A percentile compares a stretch with the other conserved stretches of the same genome.
Evolutionary conservation across 2,113 vertebrate genomes (phyloP).

Genomic region (Triplophysa tibetana): DNA sequence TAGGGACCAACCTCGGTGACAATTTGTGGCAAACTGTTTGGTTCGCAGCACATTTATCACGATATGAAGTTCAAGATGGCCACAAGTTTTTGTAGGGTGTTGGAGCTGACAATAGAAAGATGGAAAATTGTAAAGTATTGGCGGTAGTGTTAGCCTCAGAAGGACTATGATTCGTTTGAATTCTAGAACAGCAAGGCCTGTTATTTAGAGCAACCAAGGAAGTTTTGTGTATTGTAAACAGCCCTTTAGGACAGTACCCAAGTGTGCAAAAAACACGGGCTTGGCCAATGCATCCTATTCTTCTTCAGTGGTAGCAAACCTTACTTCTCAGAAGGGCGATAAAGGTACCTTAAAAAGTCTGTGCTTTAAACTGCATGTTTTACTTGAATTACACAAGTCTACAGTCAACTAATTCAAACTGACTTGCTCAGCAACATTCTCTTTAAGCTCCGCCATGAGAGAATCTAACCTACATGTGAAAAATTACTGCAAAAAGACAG

Average conservation of each 20-base stretch:
- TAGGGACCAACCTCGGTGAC: neutral
- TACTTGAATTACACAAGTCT: neutral
- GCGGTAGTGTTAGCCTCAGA: conserved; percentile 1
- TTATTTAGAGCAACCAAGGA: conserved; percentile 4
- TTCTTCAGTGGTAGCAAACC: too few species aligned
- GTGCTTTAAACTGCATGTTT: neutral
- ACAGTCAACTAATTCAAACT: too few species aligned
- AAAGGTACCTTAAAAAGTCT: neutral
- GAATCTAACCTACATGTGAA: neutral
- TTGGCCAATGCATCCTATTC: neutral
- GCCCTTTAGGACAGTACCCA: too few species aligned
- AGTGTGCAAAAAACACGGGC: neutral
- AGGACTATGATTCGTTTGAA: neutral
- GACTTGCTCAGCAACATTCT: neutral
- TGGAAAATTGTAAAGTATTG: neutral
- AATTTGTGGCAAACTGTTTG: neutral
- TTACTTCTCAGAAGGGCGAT: too few species aligned
- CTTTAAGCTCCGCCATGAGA: neutral
- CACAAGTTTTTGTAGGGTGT: neutral
- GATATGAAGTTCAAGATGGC: conserved; percentile 11
- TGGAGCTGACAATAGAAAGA: neutral
- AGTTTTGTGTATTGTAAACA: neutral
- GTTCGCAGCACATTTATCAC: neutral
- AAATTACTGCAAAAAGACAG: neutral
- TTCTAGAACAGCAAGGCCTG: conserved; percentile 9